phyloP scores from a whole-genome alignment of 2,113 vertebrate genomes.

The Psophia crepitans region DNA sequence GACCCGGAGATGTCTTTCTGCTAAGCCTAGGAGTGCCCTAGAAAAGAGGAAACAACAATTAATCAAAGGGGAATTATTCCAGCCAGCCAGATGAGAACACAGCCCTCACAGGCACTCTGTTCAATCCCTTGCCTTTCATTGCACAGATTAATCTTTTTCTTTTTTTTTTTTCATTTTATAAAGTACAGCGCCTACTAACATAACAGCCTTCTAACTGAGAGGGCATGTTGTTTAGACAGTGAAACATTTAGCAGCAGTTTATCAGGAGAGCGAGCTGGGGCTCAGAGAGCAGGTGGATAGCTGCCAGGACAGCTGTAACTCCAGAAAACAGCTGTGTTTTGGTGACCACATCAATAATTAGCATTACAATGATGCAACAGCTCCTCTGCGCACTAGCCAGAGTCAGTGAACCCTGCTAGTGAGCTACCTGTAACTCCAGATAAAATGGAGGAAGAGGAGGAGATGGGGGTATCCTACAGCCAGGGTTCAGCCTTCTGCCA shows the following conservation, averaged over 20 bases:
- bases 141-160: not conserved
- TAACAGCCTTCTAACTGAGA: not conserved
- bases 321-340: not conserved
- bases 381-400: not conserved
- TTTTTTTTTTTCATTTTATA: not conserved
- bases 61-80: not conserved
- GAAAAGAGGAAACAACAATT: slow-evolving; percentile 13
- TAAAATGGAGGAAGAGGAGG: not conserved
- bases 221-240: not conserved
- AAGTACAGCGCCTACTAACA: not conserved
- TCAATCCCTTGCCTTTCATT: not conserved
- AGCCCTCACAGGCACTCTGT: not conserved
- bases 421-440: not conserved
- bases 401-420: not conserved
- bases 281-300: not conserved
- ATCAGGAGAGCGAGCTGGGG: not conserved
- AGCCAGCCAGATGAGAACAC: not conserved
- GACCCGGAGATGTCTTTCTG: slow-evolving; percentile 90
- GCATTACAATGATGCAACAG: not conserved
- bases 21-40: slow-evolving; percentile 91
- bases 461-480: not conserved
- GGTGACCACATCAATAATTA: not conserved
- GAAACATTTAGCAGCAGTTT: not conserved
- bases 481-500: not conserved
- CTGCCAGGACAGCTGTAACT: not conserved